Evolutionary conservation across 2,797 vertebrate genomes (phyloP).

Genomic region (Ispidina picta): DNA sequence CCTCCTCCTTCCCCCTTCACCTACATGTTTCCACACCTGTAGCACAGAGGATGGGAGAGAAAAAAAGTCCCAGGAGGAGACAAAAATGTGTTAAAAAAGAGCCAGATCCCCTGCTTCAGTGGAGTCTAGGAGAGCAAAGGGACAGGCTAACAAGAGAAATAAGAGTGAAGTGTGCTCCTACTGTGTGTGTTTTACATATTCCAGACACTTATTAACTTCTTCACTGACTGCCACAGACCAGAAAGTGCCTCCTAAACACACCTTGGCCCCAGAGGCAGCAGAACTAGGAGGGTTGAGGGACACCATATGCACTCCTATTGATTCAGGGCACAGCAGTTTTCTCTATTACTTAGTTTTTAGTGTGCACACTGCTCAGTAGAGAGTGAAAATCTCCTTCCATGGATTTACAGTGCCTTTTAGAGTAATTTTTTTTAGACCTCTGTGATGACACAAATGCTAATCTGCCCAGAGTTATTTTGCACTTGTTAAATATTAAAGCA

Average conservation of each 20-base stretch:
- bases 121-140: not conserved
- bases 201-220: not conserved
- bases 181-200: accelerated
- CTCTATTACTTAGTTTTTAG: not conserved
- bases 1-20: not conserved
- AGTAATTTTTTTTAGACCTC: slow-evolving; percentile 8
- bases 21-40: not conserved
- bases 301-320: not conserved
- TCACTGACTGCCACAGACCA: not conserved
- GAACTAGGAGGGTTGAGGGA: not conserved
- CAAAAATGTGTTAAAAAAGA: not conserved
- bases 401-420: not conserved
- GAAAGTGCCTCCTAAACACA: not conserved
- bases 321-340: not conserved
- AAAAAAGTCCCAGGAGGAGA: not conserved
- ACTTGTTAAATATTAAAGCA: slow-evolving; percentile 2
- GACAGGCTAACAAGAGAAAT: not conserved
- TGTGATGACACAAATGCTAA: not conserved
- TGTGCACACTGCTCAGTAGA: not conserved
- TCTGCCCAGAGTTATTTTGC: not conserved
- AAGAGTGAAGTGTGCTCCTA: not conserved
- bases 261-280: not conserved
- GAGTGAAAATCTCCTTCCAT: not conserved
- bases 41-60: not conserved
- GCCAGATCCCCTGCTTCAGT: not conserved